Evolutionary conservation across 2,113 vertebrate species (phyloP).

Genomic region (Burhinus oedicnemus): DNA sequence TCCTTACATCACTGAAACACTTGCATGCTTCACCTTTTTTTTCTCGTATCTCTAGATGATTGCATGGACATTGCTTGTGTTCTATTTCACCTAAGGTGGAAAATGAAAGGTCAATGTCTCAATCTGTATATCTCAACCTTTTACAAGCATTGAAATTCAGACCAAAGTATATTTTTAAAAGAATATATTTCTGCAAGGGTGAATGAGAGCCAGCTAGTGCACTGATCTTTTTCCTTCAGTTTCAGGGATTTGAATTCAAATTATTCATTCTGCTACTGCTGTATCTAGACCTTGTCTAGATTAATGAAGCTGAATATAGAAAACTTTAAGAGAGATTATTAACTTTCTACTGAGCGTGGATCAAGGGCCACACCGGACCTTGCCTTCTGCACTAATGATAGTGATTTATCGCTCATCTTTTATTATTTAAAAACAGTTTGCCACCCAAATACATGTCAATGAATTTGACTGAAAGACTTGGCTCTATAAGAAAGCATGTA

Average conservation of each 20-base stretch:
- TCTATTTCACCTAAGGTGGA: background rate
- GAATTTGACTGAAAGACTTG: background rate
- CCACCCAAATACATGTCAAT: background rate
- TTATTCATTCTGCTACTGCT: conserved; percentile 2
- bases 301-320: conserved; percentile 2
- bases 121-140: conserved; percentile 26
- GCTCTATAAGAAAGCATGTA: background rate
- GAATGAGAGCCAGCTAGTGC: background rate
- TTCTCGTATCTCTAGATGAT: background rate
- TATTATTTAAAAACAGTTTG: conserved; percentile 19
- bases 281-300: background rate
- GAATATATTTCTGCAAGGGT: background rate
- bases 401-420: background rate
- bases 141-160: conserved; percentile 5
- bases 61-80: background rate
- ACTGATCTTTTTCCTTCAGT: background rate
- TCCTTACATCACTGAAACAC: background rate
- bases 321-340: conserved; percentile 24
- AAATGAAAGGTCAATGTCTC: conserved; percentile 40
- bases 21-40: background rate
- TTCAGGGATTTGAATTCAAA: background rate
- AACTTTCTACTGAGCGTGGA: background rate
- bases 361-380: background rate
- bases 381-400: background rate
- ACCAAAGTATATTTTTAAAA: background rate